phyloP scores from a whole-genome alignment of 2,797 vertebrate species.

The Cossypha polioptera region DNA sequence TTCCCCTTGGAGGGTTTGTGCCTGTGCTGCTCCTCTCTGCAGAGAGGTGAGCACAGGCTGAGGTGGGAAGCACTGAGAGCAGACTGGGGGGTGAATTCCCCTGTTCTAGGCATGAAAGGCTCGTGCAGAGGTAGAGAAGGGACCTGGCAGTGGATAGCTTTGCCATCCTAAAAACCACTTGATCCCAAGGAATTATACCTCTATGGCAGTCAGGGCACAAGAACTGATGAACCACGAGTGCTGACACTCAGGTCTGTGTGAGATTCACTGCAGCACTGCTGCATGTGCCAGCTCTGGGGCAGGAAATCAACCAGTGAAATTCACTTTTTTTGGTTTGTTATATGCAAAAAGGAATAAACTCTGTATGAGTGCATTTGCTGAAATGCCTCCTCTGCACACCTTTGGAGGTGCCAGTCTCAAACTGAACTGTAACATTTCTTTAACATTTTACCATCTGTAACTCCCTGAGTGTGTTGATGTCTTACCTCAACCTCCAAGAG shows the following conservation, averaged over 20 bases:
- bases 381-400: background rate
- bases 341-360: background rate
- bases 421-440: background rate
- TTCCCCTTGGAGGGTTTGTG: background rate
- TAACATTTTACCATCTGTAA: background rate
- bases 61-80: background rate
- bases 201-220: background rate
- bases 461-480: background rate
- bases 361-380: background rate
- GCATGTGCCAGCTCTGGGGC: background rate
- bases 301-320: background rate
- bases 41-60: background rate
- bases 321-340: background rate
- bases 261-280: background rate
- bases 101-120: background rate
- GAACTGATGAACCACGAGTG: rapidly evolving
- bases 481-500: rapidly evolving
- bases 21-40: background rate
- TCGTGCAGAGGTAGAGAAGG: background rate
- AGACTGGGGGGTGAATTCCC: background rate
- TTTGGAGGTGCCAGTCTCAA: background rate
- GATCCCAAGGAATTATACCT: background rate
- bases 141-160: background rate
- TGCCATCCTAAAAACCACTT: background rate
- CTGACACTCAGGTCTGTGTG: background rate